Percentiles rank a stretch among this genome's conserved stretches.
These are phyloP conservation scores for Pocillopora meandrina DNA, from an alignment of 92 coral and sea anemone genomes.

Conservation along the genomic window DNA sequence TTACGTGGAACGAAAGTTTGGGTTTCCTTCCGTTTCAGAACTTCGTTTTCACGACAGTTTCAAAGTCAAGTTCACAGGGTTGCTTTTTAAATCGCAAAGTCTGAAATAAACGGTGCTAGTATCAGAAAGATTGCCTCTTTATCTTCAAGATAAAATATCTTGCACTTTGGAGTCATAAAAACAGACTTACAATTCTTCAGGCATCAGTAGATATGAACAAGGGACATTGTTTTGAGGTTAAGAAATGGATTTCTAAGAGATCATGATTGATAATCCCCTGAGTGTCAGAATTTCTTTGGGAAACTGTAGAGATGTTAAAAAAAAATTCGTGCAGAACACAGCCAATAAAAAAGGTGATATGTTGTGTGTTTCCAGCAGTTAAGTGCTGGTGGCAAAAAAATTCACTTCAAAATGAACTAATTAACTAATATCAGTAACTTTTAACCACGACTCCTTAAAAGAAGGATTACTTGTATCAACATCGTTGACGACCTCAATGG, in stretches of 20 bases:
- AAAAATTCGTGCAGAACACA: neutral
- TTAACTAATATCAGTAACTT: no score
- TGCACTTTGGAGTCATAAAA: conserved; percentile 22
- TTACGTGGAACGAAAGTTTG: neutral
- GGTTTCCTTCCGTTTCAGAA: neutral
- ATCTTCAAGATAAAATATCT: conserved; percentile 6
- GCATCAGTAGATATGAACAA: neutral
- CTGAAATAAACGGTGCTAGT: neutral
- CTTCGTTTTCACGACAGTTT: neutral
- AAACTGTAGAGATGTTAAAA: neutral
- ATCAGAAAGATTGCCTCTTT: neutral
- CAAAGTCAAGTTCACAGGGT: neutral
- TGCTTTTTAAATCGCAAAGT: neutral
- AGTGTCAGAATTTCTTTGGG: neutral
- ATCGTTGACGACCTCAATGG: no score
- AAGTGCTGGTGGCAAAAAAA: no score
- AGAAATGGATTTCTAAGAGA: neutral
- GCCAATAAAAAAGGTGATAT: neutral
- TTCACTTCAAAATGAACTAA: no score
- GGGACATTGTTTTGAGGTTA: neutral
- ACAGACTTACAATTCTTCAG: neutral
- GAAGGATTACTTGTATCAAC: no score
- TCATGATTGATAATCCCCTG: neutral
- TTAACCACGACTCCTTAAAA: no score
- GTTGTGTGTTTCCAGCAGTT: no score